These are phyloP conservation scores for Harpalus rubripes DNA, from an alignment of 2,888 invertebrate genomes.

Conservation along the genomic window DNA sequence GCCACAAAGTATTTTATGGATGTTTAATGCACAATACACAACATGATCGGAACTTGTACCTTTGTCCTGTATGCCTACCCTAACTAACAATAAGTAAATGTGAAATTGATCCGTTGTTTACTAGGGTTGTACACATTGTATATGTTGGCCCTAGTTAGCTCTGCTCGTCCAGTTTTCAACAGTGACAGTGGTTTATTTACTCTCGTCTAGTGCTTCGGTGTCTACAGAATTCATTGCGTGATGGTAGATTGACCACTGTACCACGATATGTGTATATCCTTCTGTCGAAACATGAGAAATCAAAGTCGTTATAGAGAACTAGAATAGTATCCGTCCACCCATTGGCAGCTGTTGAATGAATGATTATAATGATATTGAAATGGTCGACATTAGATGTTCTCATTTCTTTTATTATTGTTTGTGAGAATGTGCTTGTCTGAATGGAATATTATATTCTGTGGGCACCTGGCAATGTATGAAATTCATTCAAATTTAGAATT, in stretches of 20 bases:
- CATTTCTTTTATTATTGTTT: slow-evolving; percentile 4
- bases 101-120: slow-evolving; percentile 40
- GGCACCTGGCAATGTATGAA: slow-evolving; percentile 67
- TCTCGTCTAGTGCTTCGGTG: slow-evolving; percentile 60
- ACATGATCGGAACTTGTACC: slow-evolving; percentile 31
- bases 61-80: slow-evolving; percentile 10
- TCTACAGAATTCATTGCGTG: slow-evolving; percentile 63
- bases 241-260: slow-evolving; percentile 64
- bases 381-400: slow-evolving; percentile 46
- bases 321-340: slow-evolving; percentile 75
- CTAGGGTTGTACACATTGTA: slow-evolving; percentile 11
- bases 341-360: slow-evolving; percentile 60
- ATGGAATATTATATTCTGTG: slow-evolving; percentile 61
- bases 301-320: slow-evolving; percentile 68
- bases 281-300: slow-evolving; percentile 35
- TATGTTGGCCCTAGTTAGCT: slow-evolving; percentile 20
- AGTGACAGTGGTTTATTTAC: slow-evolving; percentile 64
- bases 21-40: slow-evolving; percentile 60
- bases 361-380: slow-evolving; percentile 21
- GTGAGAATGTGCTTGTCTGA: slow-evolving; percentile 11
- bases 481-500: slow-evolving; percentile 47
- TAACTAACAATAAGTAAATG: slow-evolving; percentile 29
- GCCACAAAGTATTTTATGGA: slow-evolving; percentile 62
- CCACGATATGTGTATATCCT: slow-evolving; percentile 34
- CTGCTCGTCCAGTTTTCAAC: slow-evolving; percentile 56